phyloP scores from a whole-genome alignment of 35 echinoderm and acorn worm genomes.

The Apostichopus japonicus region DNA sequence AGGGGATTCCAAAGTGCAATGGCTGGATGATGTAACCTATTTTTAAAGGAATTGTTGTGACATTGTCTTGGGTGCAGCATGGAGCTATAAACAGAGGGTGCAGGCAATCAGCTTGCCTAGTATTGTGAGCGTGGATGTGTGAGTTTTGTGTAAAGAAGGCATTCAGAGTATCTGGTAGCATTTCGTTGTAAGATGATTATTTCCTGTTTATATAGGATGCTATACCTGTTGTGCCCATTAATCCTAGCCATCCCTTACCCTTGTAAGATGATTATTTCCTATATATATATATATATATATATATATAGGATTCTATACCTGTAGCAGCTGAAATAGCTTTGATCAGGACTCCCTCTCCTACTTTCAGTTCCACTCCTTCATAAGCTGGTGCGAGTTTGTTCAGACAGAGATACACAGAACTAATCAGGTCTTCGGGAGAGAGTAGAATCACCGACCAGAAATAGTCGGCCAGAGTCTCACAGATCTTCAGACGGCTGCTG shows the following conservation, averaged over 20 bases:
- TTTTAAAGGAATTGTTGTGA: too few relatives aligned
- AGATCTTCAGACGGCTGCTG: conserved; percentile 78
- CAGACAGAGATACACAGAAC: conserved; percentile 90
- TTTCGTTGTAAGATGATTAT: not conserved
- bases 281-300: too few relatives aligned
- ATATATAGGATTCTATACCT: conserved; percentile 45
- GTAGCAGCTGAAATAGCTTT: conserved; percentile 93
- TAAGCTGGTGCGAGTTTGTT: conserved; percentile 98
- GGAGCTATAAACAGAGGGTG: too few relatives aligned
- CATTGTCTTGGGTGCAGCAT: too few relatives aligned
- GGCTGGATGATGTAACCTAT: too few relatives aligned
- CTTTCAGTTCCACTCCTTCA: conserved; percentile 90
- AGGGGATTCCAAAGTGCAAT: too few relatives aligned
- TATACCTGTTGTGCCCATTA: not conserved
- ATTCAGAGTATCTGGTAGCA: too few relatives aligned
- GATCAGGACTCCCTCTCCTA: conserved; percentile 88
- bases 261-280: too few relatives aligned
- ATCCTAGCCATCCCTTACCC: not conserved
- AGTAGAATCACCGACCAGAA: conserved; percentile 86
- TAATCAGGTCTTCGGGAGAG: conserved; percentile 74
- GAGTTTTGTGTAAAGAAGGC: too few relatives aligned
- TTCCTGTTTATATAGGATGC: not conserved
- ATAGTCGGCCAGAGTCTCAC: conserved; percentile 85
- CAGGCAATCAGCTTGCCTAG: too few relatives aligned
- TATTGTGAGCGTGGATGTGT: too few relatives aligned